Evolutionary conservation across 2,888 invertebrate species (phyloP), one percentile per base, ranked within the genome.

Genomic region (Epicampocera succincta): DNA sequence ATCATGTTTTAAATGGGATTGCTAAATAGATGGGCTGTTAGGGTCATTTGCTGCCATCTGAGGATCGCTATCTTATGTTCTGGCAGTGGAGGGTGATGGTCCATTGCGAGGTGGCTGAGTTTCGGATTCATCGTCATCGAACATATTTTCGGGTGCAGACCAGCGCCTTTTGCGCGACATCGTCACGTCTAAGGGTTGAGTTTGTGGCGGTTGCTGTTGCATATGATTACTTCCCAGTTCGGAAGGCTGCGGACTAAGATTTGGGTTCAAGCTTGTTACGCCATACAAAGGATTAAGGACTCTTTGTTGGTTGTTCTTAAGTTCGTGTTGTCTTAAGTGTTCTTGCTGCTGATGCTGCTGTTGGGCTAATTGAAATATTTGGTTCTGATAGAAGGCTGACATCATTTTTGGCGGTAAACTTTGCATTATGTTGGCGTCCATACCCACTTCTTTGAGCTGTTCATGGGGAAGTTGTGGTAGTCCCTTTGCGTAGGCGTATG

Each of bases 91-190:
- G 8, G 63, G 69, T 21, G 73, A 61, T 63, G 61, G 71, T 50
- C 54, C 40, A 60, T 78, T 74, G 61, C 50, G 65, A 63, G 77
- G 71, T 25, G 80, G 80, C 54, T 84, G 82, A 69, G 74, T 77
- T 21, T 79, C 82, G 60, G 65, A 73, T 50, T 83, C 84, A 61
- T 83, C 84, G 68, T 87, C 86, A 66, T 87, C 86, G 63, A 90
- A 90, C 85, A 91, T 91, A 85, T 91, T 91, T 83, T 92, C 92
- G 2, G 92, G 92, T 52, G 92, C 92, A 21, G 92, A 92, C 92
- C 92, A 92, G 61, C 92, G 88, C 81, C 89, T 85, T 83, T 88
- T 89, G 21, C 88, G 92, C 38, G 88, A 88, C 73, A 86, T 72
- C 4, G 87, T 85, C 61, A 86, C 87, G 66, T 87, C 87, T 75